These are phyloP conservation scores for Lepilemur septentrionalis DNA, from an alignment of 2,797 vertebrate genomes.

Conservation along the genomic window DNA sequence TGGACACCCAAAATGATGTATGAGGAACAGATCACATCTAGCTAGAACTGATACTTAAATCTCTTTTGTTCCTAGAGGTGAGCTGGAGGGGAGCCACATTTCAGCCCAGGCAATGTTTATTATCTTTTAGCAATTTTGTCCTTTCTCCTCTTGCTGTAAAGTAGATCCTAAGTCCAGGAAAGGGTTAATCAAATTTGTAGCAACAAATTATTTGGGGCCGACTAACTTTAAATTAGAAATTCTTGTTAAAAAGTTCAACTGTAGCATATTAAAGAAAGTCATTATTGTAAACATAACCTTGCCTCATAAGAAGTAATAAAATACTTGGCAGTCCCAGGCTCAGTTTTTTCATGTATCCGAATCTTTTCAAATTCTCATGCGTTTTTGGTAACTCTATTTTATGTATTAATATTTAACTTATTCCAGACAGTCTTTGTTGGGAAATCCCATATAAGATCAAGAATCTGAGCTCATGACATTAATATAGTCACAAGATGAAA, in stretches of 20 bases:
- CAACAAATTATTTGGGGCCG: conserved; percentile 41
- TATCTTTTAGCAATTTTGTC: background rate
- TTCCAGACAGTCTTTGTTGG: conserved; percentile 41
- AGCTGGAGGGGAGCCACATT: background rate
- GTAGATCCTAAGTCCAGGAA: background rate
- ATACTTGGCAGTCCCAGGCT: conserved; percentile 24
- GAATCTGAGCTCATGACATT: conserved; percentile 50
- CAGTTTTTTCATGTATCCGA: conserved; percentile 29
- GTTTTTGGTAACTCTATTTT: conserved; percentile 59
- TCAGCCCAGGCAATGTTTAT: background rate
- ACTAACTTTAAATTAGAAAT: conserved; percentile 66
- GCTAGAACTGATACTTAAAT: conserved; percentile 28
- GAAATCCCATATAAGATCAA: conserved; percentile 60
- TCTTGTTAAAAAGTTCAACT: conserved; percentile 44
- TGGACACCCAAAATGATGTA: background rate
- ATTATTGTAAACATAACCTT: conserved; percentile 68
- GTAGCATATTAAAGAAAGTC: conserved; percentile 50
- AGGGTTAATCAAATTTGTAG: conserved; percentile 52
- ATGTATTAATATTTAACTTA: conserved; percentile 61
- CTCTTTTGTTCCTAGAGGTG: conserved; percentile 3
- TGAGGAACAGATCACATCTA: background rate
- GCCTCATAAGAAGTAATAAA: conserved; percentile 67
- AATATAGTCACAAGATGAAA: conserved; percentile 65
- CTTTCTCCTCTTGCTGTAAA: background rate
- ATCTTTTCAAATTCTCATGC: conserved; percentile 57